Evolutionary conservation across 2,888 invertebrate genomes (phyloP).

Genomic region (Melikaiella ostensackeni): DNA sequence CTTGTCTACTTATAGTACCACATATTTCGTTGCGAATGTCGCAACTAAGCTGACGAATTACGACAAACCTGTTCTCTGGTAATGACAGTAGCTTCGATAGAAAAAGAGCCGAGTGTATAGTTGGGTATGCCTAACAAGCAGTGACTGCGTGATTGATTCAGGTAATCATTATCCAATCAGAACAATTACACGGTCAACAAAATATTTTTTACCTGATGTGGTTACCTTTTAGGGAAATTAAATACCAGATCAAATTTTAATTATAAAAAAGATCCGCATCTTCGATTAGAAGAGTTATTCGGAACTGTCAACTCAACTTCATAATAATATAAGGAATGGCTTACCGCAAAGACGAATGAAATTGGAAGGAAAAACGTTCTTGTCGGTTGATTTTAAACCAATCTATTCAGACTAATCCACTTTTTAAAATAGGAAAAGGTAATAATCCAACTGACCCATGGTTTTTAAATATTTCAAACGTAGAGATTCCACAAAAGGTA

Average conservation of each 20-base stretch:
- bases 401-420: too few relatives aligned
- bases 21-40: constrained; percentile 31
- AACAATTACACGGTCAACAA: constrained; percentile 28
- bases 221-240: neutral
- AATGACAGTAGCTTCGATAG: constrained; percentile 36
- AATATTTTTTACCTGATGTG: constrained; percentile 1
- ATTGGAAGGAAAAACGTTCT: neutral
- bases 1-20: neutral
- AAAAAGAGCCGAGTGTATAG: constrained; percentile 20
- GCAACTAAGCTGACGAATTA: constrained; percentile 30
- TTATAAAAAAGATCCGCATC: too few relatives aligned
- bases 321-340: too few relatives aligned
- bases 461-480: too few relatives aligned
- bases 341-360: too few relatives aligned
- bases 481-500: too few relatives aligned
- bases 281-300: neutral
- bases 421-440: too few relatives aligned
- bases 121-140: constrained; percentile 26
- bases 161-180: constrained; percentile 40
- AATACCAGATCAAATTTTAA: neutral
- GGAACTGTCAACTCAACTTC: too few relatives aligned
- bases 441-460: too few relatives aligned
- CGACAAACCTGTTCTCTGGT: constrained; percentile 35
- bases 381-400: too few relatives aligned
- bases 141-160: constrained; percentile 34